Percentiles rank a stretch among this genome's conserved stretches.
phyloP scores from a whole-genome alignment of 2,113 vertebrate species.

The Tringa solitaria region DNA sequence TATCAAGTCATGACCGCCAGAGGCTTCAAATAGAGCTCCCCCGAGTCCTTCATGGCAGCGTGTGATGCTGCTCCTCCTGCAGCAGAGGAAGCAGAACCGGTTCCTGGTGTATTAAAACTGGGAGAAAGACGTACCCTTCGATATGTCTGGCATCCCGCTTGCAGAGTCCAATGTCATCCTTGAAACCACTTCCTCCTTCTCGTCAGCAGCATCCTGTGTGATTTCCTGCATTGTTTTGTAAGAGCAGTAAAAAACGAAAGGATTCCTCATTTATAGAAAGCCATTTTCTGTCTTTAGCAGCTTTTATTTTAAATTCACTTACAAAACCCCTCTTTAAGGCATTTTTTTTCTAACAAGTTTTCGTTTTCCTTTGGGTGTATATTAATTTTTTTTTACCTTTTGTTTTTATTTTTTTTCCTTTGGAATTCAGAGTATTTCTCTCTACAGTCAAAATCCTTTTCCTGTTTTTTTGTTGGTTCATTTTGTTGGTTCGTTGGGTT shows the following conservation, averaged over 20 bases:
- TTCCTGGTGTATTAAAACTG: fast-evolving
- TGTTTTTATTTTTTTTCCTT: neutral
- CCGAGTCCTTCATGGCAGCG: fast-evolving
- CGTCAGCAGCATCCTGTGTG: neutral
- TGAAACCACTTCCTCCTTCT: constrained; percentile 30
- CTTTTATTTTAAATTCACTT: neutral
- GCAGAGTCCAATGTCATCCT: neutral
- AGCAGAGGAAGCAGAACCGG: neutral
- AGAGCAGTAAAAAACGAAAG: neutral
- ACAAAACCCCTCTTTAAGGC: neutral
- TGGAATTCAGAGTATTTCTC: neutral
- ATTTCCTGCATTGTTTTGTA: constrained; percentile 25
- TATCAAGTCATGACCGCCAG: fast-evolving
- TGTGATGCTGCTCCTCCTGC: neutral
- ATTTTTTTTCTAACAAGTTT: neutral
- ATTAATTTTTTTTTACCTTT: no score
- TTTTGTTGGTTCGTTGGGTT: fast-evolving
- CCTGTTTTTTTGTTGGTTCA: neutral
- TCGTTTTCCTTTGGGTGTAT: neutral
- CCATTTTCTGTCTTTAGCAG: neutral
- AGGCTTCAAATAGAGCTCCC: neutral
- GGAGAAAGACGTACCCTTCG: fast-evolving
- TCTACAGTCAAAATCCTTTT: neutral
- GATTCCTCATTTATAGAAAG: constrained; percentile 17
- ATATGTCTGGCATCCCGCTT: neutral